Evolutionary conservation across 2,797 vertebrate species (phyloP).

Genomic region (Phoebastria nigripes): DNA sequence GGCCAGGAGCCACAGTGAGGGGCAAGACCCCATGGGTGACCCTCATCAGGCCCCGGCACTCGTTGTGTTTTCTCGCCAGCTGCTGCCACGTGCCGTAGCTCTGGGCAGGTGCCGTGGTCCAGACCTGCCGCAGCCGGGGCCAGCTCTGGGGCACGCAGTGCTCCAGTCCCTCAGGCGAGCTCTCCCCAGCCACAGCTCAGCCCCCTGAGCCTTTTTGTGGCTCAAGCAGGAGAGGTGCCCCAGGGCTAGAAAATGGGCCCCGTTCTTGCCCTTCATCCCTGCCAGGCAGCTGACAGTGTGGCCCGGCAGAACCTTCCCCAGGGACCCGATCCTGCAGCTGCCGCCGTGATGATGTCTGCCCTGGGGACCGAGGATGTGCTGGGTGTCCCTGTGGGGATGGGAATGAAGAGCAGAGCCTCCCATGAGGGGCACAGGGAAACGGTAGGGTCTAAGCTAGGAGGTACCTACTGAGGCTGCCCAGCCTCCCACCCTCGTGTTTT

Average conservation of each 20-base stretch:
- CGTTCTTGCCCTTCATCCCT: background rate
- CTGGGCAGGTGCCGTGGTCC: rapidly evolving
- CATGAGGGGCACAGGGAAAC: rapidly evolving
- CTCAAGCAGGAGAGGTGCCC: background rate
- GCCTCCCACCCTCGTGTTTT: rapidly evolving
- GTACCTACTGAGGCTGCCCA: background rate
- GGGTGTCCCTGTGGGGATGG: background rate
- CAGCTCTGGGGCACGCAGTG: background rate
- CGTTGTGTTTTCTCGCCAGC: rapidly evolving
- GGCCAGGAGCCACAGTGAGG: background rate
- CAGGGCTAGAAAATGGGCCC: background rate
- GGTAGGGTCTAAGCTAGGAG: background rate
- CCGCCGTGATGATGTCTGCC: rapidly evolving
- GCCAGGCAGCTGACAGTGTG: background rate
- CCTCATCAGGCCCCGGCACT: background rate
- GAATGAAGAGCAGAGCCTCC: background rate
- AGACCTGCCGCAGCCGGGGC: background rate
- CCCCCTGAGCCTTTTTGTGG: background rate
- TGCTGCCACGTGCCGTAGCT: background rate
- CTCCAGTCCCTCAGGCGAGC: rapidly evolving
- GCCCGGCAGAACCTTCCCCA: background rate
- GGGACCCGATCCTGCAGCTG: background rate
- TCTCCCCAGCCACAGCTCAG: too few relatives aligned
- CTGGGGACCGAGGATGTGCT: rapidly evolving
- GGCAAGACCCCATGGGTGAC: rapidly evolving